Base-by-base conservation (phyloP, 2,113 vertebrate genomes). In the Mesembrinibis cayennensis region DNA sequence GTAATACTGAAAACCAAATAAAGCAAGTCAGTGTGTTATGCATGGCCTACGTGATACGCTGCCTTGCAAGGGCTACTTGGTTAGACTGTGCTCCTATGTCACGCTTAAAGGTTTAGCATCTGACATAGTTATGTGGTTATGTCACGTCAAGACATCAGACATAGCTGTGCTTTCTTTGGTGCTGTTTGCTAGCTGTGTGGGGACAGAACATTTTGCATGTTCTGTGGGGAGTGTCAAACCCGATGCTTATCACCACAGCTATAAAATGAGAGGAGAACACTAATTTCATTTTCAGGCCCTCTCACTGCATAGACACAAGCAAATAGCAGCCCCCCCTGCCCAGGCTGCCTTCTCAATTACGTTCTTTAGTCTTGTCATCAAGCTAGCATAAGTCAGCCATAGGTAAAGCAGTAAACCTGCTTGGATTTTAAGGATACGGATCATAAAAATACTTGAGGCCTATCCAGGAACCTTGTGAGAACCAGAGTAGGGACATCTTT, bases 11-110 rank as follows among this genome's bases (percentile, higher is more conserved):
- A 66, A n/a, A 59, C 32, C 21, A 62, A 21, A 34, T 10, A 1
- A 40, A 58, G 12, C 21, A 7, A 45, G 56, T 26, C 25, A 11
- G 22, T 32, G 3, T 45, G 7, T 78, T 74, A 13, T 47, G 47
- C 23, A 13, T 49, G 36, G 20, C 34, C 21, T 67, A 2, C 0
- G 1, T 71, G n/a, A 42, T 0, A 0, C n/a, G 47, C 42, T 66
- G 55, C n/a, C 95, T 84, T 87, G 65, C 40, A 38, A 20, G 32
- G 40, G 27, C 47, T 55, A 15, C 38, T 74, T 73, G 53, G 44
- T 23, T 80, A 16, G 67, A 13, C 85, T 49, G 23, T 70, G 30
- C 38, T 82, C 21, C 34, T 74, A 3, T 0, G 0, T 82, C 34
- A 32, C 10, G 27, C 23, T 42, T 27, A 14, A 74, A 58, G 18